Base-by-base conservation (phyloP, 1,140 invertebrate genomes). In the Drosophila pachea region DNA sequence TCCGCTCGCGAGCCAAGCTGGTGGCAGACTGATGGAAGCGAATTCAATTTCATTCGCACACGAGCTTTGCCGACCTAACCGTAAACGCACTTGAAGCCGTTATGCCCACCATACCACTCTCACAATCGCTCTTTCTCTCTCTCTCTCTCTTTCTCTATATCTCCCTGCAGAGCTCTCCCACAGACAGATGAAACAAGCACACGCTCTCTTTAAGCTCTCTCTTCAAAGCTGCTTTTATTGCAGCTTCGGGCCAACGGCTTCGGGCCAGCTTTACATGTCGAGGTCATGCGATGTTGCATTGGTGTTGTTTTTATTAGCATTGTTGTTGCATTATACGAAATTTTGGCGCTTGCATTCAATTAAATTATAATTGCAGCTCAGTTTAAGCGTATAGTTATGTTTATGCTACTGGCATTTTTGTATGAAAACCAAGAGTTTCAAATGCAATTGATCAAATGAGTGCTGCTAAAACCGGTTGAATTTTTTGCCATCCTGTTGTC, bases 11-110 rank as follows among this genome's bases (percentile, higher is more conserved):
- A 87, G 76, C 71, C 78, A 74, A 74, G 79, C 86, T 86, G 76
- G 67, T 69, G 73, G 77, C 79, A 88, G 87, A 88, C 87, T 88
- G 77, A 88, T 75, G 68, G 52, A 81, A 76, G 70, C 64, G 76
- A 78, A 70, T 73, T 72, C 62, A 74, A 68, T 78, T 76, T 81
- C 71, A 71, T 68, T 66, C 63, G 69, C 53, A 65, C 70, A 56
- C 55, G 47, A 72, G 59, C 66, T 68, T 53, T 49, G 38, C 56
- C 78, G 67, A 74, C 53, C 55, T 86, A 86, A 86, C 81, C 86
- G 81, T 86, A 81, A 86, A 86, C 70, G 40, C 66, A 59, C 55
- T 54, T 40, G 33, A 67, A 53, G 74, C 73, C 76, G 81, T 74
- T 86, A 81, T 67, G 77, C 54, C 12, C 54, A 33, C 69, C 22